Evolutionary conservation across 1,140 invertebrate genomes (phyloP).

Genomic region (Platorchestia sp.): DNA sequence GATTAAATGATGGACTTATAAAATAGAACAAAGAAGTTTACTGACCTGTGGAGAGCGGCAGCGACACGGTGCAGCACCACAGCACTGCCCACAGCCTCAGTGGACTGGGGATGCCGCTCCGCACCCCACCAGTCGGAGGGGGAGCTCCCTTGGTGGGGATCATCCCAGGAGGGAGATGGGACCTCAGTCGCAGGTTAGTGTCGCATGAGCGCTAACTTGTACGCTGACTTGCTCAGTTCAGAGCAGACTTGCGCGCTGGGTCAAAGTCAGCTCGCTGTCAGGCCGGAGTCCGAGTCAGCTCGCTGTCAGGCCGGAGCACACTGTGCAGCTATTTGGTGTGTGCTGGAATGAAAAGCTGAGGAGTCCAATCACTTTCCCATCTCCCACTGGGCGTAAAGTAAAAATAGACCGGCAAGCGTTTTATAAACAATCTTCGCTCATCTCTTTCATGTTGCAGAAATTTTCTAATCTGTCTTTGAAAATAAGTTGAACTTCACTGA

Average conservation of each 20-base stretch:
- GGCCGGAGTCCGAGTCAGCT: neutral
- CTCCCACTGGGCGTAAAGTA: neutral
- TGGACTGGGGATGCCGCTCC: neutral
- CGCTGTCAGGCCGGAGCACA: neutral
- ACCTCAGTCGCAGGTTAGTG: neutral
- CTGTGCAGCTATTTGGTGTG: neutral
- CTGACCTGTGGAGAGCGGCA: neutral
- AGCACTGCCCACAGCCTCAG: neutral
- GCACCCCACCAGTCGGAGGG: neutral
- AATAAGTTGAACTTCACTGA: neutral
- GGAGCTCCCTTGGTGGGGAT: neutral
- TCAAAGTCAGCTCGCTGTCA: neutral
- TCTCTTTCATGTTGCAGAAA: neutral
- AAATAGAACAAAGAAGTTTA: neutral
- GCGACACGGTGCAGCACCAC: neutral
- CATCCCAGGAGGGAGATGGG: neutral
- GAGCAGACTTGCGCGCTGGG: no score
- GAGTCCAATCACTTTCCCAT: neutral
- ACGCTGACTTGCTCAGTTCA: no score
- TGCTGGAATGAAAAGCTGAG: neutral
- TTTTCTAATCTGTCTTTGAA: neutral
- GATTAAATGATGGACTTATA: neutral
- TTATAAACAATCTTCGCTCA: neutral
- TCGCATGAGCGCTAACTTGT: neutral
- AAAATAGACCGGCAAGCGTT: neutral